Conservation (phyloP, 2,888 invertebrate species). For the Megamerina dolium region DNA sequence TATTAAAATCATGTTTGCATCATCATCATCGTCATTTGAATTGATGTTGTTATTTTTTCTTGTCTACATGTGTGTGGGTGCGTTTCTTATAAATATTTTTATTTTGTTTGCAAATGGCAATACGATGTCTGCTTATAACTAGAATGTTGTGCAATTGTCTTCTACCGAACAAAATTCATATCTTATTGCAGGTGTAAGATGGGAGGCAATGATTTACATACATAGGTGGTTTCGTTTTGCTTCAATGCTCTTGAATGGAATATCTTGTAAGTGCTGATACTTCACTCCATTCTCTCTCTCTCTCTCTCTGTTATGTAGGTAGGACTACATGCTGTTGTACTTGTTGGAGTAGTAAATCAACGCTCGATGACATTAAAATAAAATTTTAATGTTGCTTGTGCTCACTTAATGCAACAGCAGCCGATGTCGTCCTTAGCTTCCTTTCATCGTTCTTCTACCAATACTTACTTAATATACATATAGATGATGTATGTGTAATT, state of each 20-base stretch:
- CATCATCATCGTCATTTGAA: neutral
- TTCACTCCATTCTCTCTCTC: too few species aligned
- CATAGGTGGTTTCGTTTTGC: too few species aligned
- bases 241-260: too few species aligned
- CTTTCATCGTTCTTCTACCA: too few species aligned
- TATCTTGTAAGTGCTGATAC: too few species aligned
- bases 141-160: too few species aligned
- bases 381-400: slow-evolving; percentile 39
- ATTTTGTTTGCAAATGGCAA: neutral
- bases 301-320: too few species aligned
- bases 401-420: slow-evolving; percentile 1
- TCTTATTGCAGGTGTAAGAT: too few species aligned
- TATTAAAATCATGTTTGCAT: slow-evolving; percentile 40
- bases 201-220: too few species aligned
- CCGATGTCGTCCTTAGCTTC: slow-evolving; percentile 2
- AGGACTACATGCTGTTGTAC: too few species aligned
- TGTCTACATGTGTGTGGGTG: neutral
- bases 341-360: slow-evolving; percentile 46
- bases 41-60: slow-evolving; percentile 3
- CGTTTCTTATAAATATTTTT: neutral
- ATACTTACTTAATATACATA: too few species aligned
- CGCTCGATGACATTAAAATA: slow-evolving; percentile 47
- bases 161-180: too few species aligned
- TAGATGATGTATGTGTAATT: slow-evolving; percentile 34
- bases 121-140: neutral